Conservation (phyloP, 2,888 invertebrate genomes). For the Morpho achilles region DNA sequence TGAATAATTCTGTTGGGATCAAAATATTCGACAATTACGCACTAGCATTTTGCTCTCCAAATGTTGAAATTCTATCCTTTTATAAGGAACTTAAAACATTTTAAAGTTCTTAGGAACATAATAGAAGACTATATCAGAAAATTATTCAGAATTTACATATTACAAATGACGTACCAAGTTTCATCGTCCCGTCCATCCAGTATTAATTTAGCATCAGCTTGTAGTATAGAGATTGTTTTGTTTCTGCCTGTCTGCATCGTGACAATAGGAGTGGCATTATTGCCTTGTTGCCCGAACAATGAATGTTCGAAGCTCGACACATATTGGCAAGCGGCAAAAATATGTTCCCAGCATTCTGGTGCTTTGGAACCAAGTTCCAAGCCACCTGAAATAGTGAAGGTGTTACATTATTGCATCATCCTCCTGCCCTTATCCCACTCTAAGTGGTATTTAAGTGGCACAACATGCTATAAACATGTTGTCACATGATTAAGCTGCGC, state of each 20-base stretch:
- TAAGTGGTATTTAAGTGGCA: too few species aligned
- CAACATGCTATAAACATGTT: too few species aligned
- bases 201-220: constrained; percentile 77
- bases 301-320: constrained; percentile 95
- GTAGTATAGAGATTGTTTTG: constrained; percentile 80
- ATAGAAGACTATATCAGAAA: too few species aligned
- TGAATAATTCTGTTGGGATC: too few species aligned
- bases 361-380: constrained; percentile 95
- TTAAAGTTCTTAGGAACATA: too few species aligned
- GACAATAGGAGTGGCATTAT: constrained; percentile 81
- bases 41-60: too few species aligned
- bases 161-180: constrained; percentile 80
- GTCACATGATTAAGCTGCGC: too few species aligned
- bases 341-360: constrained; percentile 96
- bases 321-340: constrained; percentile 95
- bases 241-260: constrained; percentile 83
- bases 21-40: too few species aligned
- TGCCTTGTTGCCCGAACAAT: constrained; percentile 90
- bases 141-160: too few species aligned
- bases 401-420: not conserved
- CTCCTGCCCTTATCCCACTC: too few species aligned
- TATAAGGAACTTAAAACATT: too few species aligned
- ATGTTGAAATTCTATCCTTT: too few species aligned
- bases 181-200: constrained; percentile 82
- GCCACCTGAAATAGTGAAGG: constrained; percentile 73